These are phyloP conservation scores for Taxidea taxus DNA, from an alignment of 2,113 vertebrate species.

Conservation along the genomic window DNA sequence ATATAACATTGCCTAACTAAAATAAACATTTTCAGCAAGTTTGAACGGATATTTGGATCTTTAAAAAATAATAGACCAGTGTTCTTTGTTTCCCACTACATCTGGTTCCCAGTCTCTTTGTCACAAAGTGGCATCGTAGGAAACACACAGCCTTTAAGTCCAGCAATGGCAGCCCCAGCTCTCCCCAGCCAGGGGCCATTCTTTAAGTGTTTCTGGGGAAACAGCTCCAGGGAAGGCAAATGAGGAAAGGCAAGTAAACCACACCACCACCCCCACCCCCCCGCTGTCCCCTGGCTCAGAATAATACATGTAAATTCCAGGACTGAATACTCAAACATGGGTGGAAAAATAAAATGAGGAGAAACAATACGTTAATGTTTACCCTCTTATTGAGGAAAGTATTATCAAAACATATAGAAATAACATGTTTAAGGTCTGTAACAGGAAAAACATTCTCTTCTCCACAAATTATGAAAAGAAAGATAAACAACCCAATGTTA, in stretches of 20 bases:
- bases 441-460: neutral
- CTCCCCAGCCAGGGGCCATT: too few relatives aligned
- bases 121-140: neutral
- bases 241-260: neutral
- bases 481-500: neutral
- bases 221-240: neutral
- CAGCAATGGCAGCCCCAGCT: neutral
- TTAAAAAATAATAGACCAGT: neutral
- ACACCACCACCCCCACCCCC: too few relatives aligned
- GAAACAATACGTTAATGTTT: neutral
- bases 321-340: neutral
- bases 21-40: neutral
- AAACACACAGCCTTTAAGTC: neutral
- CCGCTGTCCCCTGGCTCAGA: neutral
- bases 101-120: neutral
- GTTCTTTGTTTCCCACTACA: neutral
- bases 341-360: neutral
- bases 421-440: neutral
- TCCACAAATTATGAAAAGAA: neutral
- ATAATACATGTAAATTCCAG: neutral
- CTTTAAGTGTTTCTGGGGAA: neutral
- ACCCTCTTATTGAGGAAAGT: neutral
- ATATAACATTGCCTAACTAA: neutral
- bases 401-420: neutral
- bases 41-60: neutral